Evolutionary conservation across 2,113 vertebrate genomes (phyloP), one percentile per base, ranked within the genome.

Genomic region (Aptenodytes patagonicus): DNA sequence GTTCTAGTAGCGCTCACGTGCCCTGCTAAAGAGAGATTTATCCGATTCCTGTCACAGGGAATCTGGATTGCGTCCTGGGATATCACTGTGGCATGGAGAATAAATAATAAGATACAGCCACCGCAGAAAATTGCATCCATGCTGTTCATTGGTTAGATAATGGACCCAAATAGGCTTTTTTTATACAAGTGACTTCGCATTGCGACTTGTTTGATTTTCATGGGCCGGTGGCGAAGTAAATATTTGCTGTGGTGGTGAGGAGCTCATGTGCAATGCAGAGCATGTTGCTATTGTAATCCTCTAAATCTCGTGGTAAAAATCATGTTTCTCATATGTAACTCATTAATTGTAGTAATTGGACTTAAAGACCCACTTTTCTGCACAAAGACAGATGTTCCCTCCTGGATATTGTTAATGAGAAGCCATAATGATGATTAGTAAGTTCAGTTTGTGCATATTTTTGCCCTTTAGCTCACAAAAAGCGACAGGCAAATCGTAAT

Each of bases 371-470:
- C 60, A 14, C 25, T 96, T 69, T 84, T n/a, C 28, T 20, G 69
- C 60, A 47, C 28, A 61, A 96, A 87, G 72, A 60, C 64, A 92
- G 80, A 90, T 58, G 82, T 64, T 90, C 51, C 91, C 83, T 32
- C 71, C 58, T 93, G 90, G 87, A 95, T 85, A 80, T 89, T 79
- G 95, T 51, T 93, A 93, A 69, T 58, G 73, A 95, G 91, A 81
- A 96, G 42, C 36, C 51, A 6, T 51, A 83, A 62, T 4, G 61
- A 71, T 13, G 81, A 71, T 84, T 51, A 69, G 42, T 9, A 58
- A 42, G 51, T 55, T 66, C n/a, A 7, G 38, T 66, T 79, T 66
- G 79, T 32, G 66, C 44, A 24, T 66, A 26, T 47, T 71, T 57
- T 84, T 47, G 66, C 69, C 77, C 55, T 87, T 73, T 76, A 83